A percentile compares a stretch with the other conserved stretches of the same genome.
Evolutionary conservation across 2,113 vertebrate genomes (phyloP).

Genomic region (Atractosteus spatula): DNA sequence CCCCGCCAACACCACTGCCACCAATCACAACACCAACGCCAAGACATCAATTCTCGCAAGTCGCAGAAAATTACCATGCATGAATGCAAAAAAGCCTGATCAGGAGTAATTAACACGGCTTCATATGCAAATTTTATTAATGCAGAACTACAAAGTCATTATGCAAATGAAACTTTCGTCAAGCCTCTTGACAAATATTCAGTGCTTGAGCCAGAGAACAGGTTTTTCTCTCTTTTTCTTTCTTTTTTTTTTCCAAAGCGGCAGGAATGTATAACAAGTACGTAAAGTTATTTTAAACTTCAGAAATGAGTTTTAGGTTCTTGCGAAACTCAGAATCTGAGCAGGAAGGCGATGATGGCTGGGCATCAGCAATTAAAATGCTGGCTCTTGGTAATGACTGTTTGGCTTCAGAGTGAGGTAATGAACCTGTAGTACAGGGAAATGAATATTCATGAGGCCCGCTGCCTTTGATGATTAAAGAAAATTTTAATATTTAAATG

Average conservation of each 20-base stretch:
- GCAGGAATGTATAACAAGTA: conserved; percentile 74
- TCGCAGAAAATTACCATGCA: conserved; percentile 99
- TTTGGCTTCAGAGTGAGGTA: conserved; percentile 97
- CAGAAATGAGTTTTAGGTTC: conserved; percentile 59
- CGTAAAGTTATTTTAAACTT: conserved; percentile 79
- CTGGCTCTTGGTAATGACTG: conserved; percentile 85
- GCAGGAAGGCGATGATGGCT: conserved; percentile 50
- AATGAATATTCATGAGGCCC: conserved; percentile 99
- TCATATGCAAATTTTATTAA: conserved; percentile 99
- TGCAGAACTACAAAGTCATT: conserved; percentile 99
- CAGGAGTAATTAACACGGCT: conserved; percentile 99
- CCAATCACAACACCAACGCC: conserved; percentile 75
- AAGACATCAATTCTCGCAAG: conserved; percentile 99
- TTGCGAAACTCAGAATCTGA: conserved; percentile 37
- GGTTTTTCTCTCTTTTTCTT: conserved; percentile 64
- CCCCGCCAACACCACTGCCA: conserved; percentile 45
- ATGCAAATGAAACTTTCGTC: conserved; percentile 98
- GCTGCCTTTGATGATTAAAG: conserved; percentile 99
- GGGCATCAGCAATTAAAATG: conserved; percentile 59
- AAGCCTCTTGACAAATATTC: conserved; percentile 99
- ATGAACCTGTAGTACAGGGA: conserved; percentile 97
- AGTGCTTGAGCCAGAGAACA: conserved; percentile 89
- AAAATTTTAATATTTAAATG: conserved; percentile 99
- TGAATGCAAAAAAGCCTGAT: conserved; percentile 99
- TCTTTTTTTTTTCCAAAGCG: conserved; percentile 46